A percentile compares a stretch with the other conserved stretches of the same genome.
Evolutionary conservation across 1,140 invertebrate species (phyloP).

Genomic region (Ericerus pela): DNA sequence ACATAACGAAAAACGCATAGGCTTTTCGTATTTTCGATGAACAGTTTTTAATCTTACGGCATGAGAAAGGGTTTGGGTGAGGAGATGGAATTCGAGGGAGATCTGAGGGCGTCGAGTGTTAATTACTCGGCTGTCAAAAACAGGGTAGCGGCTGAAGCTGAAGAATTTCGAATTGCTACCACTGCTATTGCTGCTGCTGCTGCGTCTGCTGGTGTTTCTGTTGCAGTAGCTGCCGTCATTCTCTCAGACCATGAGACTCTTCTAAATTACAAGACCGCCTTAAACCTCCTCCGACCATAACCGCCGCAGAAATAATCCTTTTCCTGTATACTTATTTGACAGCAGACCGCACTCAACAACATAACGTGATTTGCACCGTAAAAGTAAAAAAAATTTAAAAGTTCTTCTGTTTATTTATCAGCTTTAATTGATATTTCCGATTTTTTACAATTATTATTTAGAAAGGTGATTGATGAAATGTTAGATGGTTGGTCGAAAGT

Average conservation of each 20-base stretch:
- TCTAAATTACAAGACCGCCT: slow-evolving; percentile 4
- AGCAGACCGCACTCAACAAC: slow-evolving; percentile 4
- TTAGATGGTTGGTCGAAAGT: too few species aligned
- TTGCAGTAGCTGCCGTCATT: not conserved
- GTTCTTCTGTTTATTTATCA: too few species aligned
- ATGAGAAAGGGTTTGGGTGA: not conserved
- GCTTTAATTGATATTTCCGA: too few species aligned
- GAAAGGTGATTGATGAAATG: too few species aligned
- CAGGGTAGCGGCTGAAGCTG: slow-evolving; percentile 5
- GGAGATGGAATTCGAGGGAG: too few species aligned
- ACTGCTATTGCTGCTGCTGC: too few species aligned
- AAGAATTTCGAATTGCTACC: too few species aligned
- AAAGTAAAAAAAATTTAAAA: too few species aligned
- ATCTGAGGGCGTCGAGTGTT: slow-evolving; percentile 1
- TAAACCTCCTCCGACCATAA: not conserved
- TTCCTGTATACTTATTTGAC: slow-evolving; percentile 2
- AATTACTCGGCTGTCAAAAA: slow-evolving; percentile 11
- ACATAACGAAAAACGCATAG: too few species aligned
- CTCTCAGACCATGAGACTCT: not conserved
- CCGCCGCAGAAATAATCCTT: slow-evolving; percentile 7
- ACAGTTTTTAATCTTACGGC: slow-evolving; percentile 2
- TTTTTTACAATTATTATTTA: too few species aligned
- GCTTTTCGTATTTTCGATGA: not conserved
- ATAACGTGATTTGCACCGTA: too few species aligned
- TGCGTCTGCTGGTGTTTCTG: too few species aligned